A percentile compares a stretch with the other conserved stretches of the same genome.
phyloP scores from a whole-genome alignment of 2,113 vertebrate species.

The Amphiprion ocellaris region DNA sequence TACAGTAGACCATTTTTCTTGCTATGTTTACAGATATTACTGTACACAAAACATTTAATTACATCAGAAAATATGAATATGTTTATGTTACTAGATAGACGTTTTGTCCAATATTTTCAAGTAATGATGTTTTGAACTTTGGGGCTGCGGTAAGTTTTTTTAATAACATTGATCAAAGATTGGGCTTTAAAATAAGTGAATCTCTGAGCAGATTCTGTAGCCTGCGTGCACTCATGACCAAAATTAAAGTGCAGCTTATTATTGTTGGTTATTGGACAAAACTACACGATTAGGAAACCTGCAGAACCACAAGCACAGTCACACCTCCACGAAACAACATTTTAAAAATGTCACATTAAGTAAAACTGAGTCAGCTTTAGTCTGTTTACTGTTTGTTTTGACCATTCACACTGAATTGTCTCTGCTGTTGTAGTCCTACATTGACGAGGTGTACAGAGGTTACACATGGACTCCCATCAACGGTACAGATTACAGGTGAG shows the following conservation, averaged over 20 bases:
- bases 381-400: background rate
- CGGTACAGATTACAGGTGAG: conserved; percentile 98
- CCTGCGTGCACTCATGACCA: background rate
- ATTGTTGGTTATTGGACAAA: too few species aligned
- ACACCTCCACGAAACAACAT: too few species aligned
- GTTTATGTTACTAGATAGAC: too few species aligned
- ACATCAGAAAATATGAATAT: too few species aligned
- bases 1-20: background rate
- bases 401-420: background rate
- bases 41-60: too few species aligned
- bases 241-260: too few species aligned
- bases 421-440: conserved; percentile 88
- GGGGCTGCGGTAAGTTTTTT: background rate
- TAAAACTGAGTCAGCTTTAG: background rate
- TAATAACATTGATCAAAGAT: background rate
- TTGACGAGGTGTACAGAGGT: conserved; percentile 91
- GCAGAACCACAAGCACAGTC: too few species aligned
- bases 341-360: background rate
- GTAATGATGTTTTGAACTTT: too few species aligned
- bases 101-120: too few species aligned
- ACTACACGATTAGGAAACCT: too few species aligned
- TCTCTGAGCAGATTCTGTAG: background rate
- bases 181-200: background rate
- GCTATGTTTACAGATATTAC: too few species aligned
- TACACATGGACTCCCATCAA: conserved; percentile 98